Evolutionary conservation across 2,113 vertebrate genomes (phyloP), one percentile per base, ranked within the genome.

Genomic region (Periophthalmodon schlosseri): DNA sequence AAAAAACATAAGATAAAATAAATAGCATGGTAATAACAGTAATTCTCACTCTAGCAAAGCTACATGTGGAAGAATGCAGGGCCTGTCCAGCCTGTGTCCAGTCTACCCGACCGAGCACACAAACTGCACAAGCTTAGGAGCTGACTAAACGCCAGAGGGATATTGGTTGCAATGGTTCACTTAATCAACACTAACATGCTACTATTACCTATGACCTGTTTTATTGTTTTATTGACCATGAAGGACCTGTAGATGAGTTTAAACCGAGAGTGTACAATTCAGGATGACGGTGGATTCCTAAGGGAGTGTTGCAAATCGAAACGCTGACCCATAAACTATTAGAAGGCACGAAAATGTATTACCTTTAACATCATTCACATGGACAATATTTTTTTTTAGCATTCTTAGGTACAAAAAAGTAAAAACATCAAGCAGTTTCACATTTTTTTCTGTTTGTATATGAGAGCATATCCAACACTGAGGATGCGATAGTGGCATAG

Each of bases 11-110:
- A 78, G 67, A 84, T 73, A 67, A 90, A 92, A 91, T 90, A 86
- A 91, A 88, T 87, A 92, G 71, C 78, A 87, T 75, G 56, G 64
- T 79, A 85, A 83, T 69, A 83, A 87, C 39, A 71, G 63, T 65
- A 39, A 65, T 44, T 20, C 77, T 88, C 77, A 91, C 77, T 86
- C 89, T 90, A 91, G 93, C 94, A 80, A 90, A 93, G 93, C 92
- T 94, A 93, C 91, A 92, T 91, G 73, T 91, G 74, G 84, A 82
- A 85, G 87, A 91, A 83, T 92, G 88, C 84, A 88, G 82, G 79
- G 79, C 79, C 78, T 61, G 80, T 74, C 66, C 79, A 64, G 79
- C 72, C 63, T 82, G 77, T 82, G 82, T 73, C 75, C 69, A 81
- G 58, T 79, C 74, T 72, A 72, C 4, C 78, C 65, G 68, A 70